Evolutionary conservation across 2,888 invertebrate species (phyloP).

Genomic region (Trachelus stipa): DNA sequence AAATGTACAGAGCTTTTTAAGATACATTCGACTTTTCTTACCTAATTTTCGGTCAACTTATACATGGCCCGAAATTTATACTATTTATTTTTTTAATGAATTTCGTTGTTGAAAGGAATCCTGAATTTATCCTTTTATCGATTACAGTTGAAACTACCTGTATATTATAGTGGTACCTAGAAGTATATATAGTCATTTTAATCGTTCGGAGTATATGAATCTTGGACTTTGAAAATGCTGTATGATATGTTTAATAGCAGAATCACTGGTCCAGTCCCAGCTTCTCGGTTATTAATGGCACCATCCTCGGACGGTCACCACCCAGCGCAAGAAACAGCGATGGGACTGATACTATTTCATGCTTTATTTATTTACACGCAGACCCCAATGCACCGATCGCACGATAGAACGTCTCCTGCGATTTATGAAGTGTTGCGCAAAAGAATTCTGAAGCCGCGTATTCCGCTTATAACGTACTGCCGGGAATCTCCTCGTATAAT

Average conservation of each 20-base stretch:
- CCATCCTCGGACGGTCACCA: conserved; percentile 44
- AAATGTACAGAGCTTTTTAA: background rate
- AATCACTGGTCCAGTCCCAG: conserved; percentile 30
- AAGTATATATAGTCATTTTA: background rate
- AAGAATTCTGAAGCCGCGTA: conserved; percentile 13
- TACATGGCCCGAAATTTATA: background rate
- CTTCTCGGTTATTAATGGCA: conserved; percentile 47
- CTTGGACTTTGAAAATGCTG: conserved; percentile 33
- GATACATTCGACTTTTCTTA: background rate
- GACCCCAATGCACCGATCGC: conserved; percentile 39
- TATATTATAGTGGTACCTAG: background rate
- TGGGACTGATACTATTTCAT: conserved; percentile 47
- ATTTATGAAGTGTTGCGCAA: conserved; percentile 46
- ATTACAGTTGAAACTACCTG: background rate
- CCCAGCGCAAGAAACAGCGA: conserved; percentile 41
- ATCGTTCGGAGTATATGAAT: conserved; percentile 10
- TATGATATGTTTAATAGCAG: conserved; percentile 51
- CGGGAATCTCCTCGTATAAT: conserved; percentile 1
- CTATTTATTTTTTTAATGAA: background rate
- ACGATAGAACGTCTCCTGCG: conserved; percentile 39
- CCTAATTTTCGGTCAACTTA: background rate
- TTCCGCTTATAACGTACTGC: background rate
- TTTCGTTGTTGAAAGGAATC: background rate
- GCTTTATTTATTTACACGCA: conserved; percentile 53
- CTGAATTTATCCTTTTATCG: background rate